A percentile compares a stretch with the other conserved stretches of the same genome.
phyloP scores from a whole-genome alignment of 2,113 vertebrate genomes.

The Sinocyclocheilus rhinocerous region DNA sequence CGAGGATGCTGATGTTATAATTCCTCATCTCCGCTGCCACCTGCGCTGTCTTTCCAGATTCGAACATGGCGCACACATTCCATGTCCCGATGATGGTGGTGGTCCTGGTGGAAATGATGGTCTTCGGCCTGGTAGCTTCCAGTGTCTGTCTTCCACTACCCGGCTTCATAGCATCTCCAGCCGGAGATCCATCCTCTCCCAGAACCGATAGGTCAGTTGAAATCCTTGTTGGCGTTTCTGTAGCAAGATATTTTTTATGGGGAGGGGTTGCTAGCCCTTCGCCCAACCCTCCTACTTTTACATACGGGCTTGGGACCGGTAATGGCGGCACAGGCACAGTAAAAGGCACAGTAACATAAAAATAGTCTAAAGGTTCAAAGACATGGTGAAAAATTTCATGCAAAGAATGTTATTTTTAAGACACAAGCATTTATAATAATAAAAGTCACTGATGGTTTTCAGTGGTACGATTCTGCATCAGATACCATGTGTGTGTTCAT shows the following conservation, averaged over 20 bases:
- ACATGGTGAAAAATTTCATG: background rate
- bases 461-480: background rate
- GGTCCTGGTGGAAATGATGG: background rate
- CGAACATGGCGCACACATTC: slow-evolving; percentile 13
- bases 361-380: background rate
- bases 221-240: background rate
- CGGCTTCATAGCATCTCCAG: background rate
- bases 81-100: background rate
- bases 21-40: background rate
- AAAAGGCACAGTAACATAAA: background rate
- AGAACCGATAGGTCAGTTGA: background rate
- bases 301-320: background rate
- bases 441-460: background rate
- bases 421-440: background rate
- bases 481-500: slow-evolving; percentile 19
- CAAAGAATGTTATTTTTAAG: background rate
- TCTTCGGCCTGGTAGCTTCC: background rate
- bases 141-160: background rate
- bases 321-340: background rate
- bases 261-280: background rate
- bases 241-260: background rate
- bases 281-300: background rate
- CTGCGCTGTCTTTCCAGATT: background rate
- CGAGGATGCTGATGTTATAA: too few relatives aligned
- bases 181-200: background rate